Percentiles rank a stretch among this genome's conserved stretches.
phyloP scores from a whole-genome alignment of 2,888 invertebrate genomes.

The Plemyria rubiginata region DNA sequence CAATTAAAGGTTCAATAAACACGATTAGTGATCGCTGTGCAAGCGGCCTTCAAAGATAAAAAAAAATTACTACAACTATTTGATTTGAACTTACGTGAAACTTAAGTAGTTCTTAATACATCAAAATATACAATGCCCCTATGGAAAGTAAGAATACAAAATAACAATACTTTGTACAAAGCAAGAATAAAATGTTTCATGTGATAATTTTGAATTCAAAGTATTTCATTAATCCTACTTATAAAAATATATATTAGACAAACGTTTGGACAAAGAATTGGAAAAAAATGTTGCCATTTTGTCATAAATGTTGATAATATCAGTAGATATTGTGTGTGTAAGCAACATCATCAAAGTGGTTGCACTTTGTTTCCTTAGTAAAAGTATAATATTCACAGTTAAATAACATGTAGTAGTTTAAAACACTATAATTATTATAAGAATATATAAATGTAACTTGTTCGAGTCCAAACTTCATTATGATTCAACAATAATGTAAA shows the following conservation, averaged over 20 bases:
- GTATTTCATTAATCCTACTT: slow-evolving; percentile 52
- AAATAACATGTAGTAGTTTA: slow-evolving; percentile 36
- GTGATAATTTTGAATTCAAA: slow-evolving; percentile 56
- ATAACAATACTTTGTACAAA: slow-evolving; percentile 59
- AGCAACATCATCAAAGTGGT: slow-evolving; percentile 49
- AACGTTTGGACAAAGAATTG: slow-evolving; percentile 65
- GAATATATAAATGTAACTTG: slow-evolving; percentile 34
- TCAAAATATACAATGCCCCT: not conserved
- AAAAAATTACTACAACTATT: not conserved
- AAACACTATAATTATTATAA: slow-evolving; percentile 35
- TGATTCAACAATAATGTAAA: slow-evolving; percentile 53
- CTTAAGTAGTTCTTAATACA: not conserved
- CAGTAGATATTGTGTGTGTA: slow-evolving; percentile 47
- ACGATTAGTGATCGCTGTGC: too few species aligned
- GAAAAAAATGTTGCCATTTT: slow-evolving; percentile 41
- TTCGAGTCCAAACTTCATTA: slow-evolving; percentile 38
- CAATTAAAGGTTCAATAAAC: too few species aligned
- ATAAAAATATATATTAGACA: slow-evolving; percentile 22
- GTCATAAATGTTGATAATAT: slow-evolving; percentile 43
- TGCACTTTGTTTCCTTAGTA: slow-evolving; percentile 48
- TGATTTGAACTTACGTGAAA: not conserved
- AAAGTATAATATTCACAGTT: slow-evolving; percentile 41
- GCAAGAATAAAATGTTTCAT: slow-evolving; percentile 43
- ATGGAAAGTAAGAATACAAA: slow-evolving; percentile 2
- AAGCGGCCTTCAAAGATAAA: not conserved